These are phyloP conservation scores for Conops quadrifasciatus DNA, from an alignment of 2,888 invertebrate species.

Conservation along the genomic window DNA sequence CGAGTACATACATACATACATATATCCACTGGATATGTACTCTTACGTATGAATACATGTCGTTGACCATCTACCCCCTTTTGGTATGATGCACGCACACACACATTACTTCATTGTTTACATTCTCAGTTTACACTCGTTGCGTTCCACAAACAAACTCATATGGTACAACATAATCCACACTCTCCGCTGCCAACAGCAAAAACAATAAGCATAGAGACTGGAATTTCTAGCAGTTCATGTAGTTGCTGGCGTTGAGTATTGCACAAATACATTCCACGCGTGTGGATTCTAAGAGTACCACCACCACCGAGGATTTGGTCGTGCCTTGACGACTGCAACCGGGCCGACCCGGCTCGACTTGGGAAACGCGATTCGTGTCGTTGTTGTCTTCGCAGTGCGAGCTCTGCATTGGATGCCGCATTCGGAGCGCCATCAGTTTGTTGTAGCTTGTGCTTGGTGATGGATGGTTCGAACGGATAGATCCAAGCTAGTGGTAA, in stretches of 20 bases:
- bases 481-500: neutral
- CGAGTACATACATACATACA: neutral
- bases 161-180: neutral
- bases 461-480: conserved; percentile 28
- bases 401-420: conserved; percentile 18
- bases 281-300: conserved; percentile 26
- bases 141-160: conserved; percentile 28
- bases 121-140: conserved; percentile 20
- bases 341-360: neutral
- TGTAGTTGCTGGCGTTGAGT: conserved; percentile 3
- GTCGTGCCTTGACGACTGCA: neutral
- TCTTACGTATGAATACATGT: too few species aligned
- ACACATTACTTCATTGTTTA: conserved; percentile 19
- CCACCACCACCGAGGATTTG: neutral
- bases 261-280: too few species aligned
- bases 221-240: conserved; percentile 32
- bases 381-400: neutral
- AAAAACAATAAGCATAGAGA: conserved; percentile 7
- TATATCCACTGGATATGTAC: too few species aligned
- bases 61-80: too few species aligned
- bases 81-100: too few species aligned
- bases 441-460: conserved; percentile 28
- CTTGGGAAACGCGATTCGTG: neutral
- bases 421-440: conserved; percentile 27
- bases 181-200: conserved; percentile 12